A percentile compares a stretch with the other conserved stretches of the same genome.
These are phyloP conservation scores for Vireo altiloquus DNA, from an alignment of 2,113 vertebrate species.

Conservation along the genomic window DNA sequence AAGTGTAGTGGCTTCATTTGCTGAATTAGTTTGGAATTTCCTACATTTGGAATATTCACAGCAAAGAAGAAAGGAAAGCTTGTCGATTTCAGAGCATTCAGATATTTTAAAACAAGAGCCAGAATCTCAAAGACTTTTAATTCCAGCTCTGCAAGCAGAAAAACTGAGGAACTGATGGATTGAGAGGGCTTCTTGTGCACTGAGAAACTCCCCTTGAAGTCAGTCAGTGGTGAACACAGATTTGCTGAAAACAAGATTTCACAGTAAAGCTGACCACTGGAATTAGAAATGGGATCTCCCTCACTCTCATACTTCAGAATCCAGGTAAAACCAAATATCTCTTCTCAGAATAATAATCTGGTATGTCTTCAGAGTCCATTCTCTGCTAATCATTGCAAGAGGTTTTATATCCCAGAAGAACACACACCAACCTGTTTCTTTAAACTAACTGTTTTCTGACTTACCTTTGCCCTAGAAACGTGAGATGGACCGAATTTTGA, in stretches of 20 bases:
- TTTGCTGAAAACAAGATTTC: not conserved
- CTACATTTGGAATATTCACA: not conserved
- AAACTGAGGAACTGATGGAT: conserved; percentile 3
- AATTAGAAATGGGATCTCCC: not conserved
- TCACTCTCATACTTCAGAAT: not conserved
- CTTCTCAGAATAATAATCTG: not conserved
- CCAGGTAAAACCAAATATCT: not conserved
- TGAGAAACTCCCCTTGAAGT: not conserved
- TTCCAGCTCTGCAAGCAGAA: not conserved
- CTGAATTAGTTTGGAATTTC: conserved; percentile 6
- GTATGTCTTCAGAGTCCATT: not conserved
- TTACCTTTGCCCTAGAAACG: not conserved
- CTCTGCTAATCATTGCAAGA: not conserved
- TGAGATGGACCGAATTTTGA: rapidly evolving
- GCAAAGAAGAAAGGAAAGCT: not conserved
- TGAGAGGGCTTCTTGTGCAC: not conserved
- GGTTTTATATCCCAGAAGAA: not conserved
- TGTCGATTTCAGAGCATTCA: not conserved
- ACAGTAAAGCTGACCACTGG: not conserved
- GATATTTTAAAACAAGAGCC: not conserved
- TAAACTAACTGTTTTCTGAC: not conserved
- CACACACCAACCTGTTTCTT: not conserved
- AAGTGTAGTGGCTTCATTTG: not conserved
- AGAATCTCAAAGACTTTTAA: not conserved
- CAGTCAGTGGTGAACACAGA: not conserved